Conservation (phyloP, 2,113 vertebrate genomes). For the Leptosomus discolor region DNA sequence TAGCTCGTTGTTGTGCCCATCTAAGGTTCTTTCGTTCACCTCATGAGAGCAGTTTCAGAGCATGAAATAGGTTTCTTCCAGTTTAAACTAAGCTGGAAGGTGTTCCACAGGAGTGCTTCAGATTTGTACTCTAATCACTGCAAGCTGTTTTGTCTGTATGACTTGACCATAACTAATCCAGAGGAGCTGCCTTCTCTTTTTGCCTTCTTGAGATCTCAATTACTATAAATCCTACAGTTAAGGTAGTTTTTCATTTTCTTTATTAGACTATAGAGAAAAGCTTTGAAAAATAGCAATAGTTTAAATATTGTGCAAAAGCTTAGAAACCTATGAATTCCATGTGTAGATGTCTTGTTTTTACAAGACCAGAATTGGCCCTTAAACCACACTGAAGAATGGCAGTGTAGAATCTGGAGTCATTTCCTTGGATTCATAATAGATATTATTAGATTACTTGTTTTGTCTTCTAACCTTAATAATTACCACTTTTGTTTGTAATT, state of each 20-base stretch:
- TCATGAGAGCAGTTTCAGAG: not conserved
- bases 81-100: not conserved
- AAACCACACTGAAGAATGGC: not conserved
- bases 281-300: not conserved
- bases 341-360: not conserved
- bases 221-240: not conserved
- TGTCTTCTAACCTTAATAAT: not conserved
- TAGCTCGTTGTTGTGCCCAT: not conserved
- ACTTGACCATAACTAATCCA: not conserved
- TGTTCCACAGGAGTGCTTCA: not conserved
- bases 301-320: not conserved
- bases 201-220: not conserved
- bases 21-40: not conserved
- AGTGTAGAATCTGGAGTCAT: not conserved
- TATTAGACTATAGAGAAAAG: not conserved
- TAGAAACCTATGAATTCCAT: not conserved
- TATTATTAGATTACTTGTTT: not conserved
- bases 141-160: not conserved
- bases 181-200: not conserved
- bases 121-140: not conserved
- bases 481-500: not conserved
- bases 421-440: not conserved
- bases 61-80: not conserved
- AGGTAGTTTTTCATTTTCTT: not conserved
- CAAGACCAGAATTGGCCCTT: not conserved